Conservation (phyloP, 2,113 vertebrate species). For the Varanus salvator region DNA sequence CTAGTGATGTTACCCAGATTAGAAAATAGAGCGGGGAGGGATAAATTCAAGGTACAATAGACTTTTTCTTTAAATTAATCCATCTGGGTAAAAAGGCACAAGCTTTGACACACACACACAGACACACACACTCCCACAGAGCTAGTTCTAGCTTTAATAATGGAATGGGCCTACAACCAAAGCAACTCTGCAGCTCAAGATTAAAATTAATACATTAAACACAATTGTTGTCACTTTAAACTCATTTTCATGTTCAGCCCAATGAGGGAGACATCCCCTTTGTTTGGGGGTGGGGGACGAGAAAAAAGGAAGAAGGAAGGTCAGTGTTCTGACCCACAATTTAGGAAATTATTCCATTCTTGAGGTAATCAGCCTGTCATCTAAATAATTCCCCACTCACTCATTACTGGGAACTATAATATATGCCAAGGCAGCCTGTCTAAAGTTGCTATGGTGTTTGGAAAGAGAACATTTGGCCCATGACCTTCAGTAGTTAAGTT, state of each 20-base stretch:
- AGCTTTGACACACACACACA: too few relatives aligned
- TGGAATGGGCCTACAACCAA: slow-evolving; percentile 43
- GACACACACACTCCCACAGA: neutral
- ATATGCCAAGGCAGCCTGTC: slow-evolving; percentile 66
- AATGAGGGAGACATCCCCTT: slow-evolving; percentile 56
- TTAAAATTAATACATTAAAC: slow-evolving; percentile 64
- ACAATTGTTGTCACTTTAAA: slow-evolving; percentile 63
- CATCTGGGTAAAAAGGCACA: neutral
- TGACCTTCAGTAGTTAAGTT: slow-evolving; percentile 72
- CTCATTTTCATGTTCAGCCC: slow-evolving; percentile 68
- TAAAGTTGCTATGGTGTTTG: slow-evolving; percentile 74
- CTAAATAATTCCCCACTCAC: slow-evolving; percentile 72
- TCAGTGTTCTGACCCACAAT: slow-evolving; percentile 80
- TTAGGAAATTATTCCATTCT: slow-evolving; percentile 84
- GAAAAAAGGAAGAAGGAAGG: slow-evolving; percentile 72
- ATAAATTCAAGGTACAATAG: slow-evolving; percentile 36
- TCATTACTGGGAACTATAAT: slow-evolving; percentile 72
- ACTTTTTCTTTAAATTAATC: slow-evolving; percentile 35
- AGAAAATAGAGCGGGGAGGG: slow-evolving; percentile 37
- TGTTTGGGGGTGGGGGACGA: slow-evolving; percentile 42
- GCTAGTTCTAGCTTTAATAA: slow-evolving; percentile 47
- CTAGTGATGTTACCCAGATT: slow-evolving; percentile 53
- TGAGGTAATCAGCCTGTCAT: slow-evolving; percentile 81
- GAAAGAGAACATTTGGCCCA: slow-evolving; percentile 76
- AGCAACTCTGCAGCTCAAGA: slow-evolving; percentile 49